Evolutionary conservation across 2,888 invertebrate genomes (phyloP).

Genomic region (Ophraella communa): DNA sequence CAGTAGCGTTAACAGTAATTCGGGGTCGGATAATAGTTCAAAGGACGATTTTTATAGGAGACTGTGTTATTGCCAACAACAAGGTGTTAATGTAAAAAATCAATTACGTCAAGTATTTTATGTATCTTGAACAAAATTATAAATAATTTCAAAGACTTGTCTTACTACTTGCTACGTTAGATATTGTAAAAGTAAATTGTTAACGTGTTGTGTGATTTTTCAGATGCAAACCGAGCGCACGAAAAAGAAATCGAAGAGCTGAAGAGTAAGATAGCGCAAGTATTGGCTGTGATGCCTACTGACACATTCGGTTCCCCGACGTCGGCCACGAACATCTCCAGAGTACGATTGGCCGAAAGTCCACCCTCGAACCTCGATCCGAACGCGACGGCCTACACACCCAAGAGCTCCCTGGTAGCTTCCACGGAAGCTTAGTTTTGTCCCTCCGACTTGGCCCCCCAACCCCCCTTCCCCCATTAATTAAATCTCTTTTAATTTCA

Average conservation of each 20-base stretch:
- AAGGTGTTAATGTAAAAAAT: too few relatives aligned
- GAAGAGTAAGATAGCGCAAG: conserved; percentile 89
- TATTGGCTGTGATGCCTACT: conserved; percentile 89
- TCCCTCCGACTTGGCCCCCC: conserved; percentile 20
- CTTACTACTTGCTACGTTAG: too few relatives aligned
- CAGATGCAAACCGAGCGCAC: conserved; percentile 81
- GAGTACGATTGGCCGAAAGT: conserved; percentile 65
- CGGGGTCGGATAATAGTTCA: too few relatives aligned
- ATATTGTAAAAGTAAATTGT: too few relatives aligned
- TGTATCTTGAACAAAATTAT: too few relatives aligned
- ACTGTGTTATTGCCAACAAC: too few relatives aligned
- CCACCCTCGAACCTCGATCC: conserved; percentile 74
- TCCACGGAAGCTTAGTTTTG: conserved; percentile 64
- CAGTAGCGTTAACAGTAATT: too few relatives aligned
- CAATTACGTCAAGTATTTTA: too few relatives aligned
- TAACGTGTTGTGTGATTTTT: conserved; percentile 42
- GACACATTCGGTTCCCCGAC: conserved; percentile 67
- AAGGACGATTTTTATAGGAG: too few relatives aligned
- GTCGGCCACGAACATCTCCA: conserved; percentile 59
- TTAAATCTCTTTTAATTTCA: background rate
- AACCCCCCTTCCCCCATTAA: background rate
- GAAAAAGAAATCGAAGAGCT: conserved; percentile 92
- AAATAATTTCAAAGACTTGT: too few relatives aligned
- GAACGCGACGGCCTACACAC: conserved; percentile 90
- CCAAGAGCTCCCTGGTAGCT: conserved; percentile 71